phyloP scores from a whole-genome alignment of 2,888 invertebrate genomes.

The Plagiodera versicolora region DNA sequence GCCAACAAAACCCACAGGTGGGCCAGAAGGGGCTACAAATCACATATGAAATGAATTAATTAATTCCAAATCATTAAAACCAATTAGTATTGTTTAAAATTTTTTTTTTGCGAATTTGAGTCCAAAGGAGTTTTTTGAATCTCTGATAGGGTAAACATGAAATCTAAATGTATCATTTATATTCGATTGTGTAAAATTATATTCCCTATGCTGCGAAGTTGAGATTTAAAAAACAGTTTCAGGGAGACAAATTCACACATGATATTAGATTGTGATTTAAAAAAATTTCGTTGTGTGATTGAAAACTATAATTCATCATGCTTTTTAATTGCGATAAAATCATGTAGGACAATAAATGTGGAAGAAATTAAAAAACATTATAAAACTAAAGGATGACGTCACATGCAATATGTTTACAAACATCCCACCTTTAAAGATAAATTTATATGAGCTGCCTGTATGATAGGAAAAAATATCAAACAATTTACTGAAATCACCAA shows the following conservation, averaged over 20 bases:
- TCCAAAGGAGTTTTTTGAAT: too few species aligned
- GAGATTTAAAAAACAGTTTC: not conserved
- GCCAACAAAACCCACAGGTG: conserved; percentile 92
- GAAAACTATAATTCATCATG: not conserved
- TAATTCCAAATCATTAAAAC: too few species aligned
- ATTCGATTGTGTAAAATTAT: too few species aligned
- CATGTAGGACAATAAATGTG: not conserved
- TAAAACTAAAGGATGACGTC: conserved; percentile 24
- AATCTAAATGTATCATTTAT: too few species aligned
- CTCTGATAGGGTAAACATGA: too few species aligned
- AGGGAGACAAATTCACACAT: too few species aligned
- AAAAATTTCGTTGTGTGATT: not conserved
- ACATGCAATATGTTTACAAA: conserved; percentile 37
- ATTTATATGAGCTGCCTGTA: conserved; percentile 53
- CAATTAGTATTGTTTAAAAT: too few species aligned
- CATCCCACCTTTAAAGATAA: conserved; percentile 54
- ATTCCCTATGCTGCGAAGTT: not conserved
- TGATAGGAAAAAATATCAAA: conserved; percentile 47
- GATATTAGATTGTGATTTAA: too few species aligned
- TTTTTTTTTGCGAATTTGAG: too few species aligned
- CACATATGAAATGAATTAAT: not conserved
- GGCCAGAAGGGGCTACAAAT: conserved; percentile 86
- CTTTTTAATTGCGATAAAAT: not conserved
- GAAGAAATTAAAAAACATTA: conserved; percentile 12
- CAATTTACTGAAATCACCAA: conserved; percentile 43